These are phyloP conservation scores for Tinea trinotella DNA, from an alignment of 2,888 invertebrate species.

Conservation along the genomic window DNA sequence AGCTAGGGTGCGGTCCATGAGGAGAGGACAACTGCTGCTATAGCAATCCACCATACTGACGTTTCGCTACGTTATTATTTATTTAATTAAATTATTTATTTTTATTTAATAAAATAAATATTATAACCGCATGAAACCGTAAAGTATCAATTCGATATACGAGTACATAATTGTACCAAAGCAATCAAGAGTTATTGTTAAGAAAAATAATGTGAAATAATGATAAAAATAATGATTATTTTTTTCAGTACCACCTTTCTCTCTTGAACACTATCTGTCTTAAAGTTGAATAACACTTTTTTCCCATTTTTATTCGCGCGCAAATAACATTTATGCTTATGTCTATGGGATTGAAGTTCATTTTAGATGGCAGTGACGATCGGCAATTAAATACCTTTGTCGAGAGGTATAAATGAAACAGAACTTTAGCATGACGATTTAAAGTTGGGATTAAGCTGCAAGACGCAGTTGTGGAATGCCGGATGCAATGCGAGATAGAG, in stretches of 20 bases:
- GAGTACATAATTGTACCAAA: too few species aligned
- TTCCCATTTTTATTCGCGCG: slow-evolving; percentile 9
- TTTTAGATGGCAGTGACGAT: slow-evolving; percentile 27
- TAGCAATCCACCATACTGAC: too few species aligned
- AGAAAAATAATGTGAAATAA: background rate
- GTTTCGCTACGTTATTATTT: too few species aligned
- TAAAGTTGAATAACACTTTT: slow-evolving; percentile 8
- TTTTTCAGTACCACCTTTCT: slow-evolving; percentile 3
- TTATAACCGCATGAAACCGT: too few species aligned
- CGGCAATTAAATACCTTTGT: slow-evolving; percentile 24
- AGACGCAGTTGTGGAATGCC: slow-evolving; percentile 29
- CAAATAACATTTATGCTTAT: slow-evolving; percentile 19
- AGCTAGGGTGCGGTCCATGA: too few species aligned
- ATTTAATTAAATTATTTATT: too few species aligned
- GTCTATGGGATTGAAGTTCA: slow-evolving; percentile 25
- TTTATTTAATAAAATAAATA: too few species aligned
- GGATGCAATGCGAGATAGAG: slow-evolving; percentile 33
- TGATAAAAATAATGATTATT: slow-evolving; percentile 11
- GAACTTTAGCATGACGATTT: background rate
- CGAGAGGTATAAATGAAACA: background rate
- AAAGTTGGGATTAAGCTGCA: background rate
- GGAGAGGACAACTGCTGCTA: too few species aligned
- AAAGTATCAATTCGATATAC: too few species aligned
- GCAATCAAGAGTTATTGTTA: background rate
- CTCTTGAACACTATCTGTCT: background rate